Percentiles rank a stretch among this genome's conserved stretches.
Evolutionary conservation across 2,797 vertebrate genomes (phyloP).

Genomic region (Hoplostethus atlanticus): DNA sequence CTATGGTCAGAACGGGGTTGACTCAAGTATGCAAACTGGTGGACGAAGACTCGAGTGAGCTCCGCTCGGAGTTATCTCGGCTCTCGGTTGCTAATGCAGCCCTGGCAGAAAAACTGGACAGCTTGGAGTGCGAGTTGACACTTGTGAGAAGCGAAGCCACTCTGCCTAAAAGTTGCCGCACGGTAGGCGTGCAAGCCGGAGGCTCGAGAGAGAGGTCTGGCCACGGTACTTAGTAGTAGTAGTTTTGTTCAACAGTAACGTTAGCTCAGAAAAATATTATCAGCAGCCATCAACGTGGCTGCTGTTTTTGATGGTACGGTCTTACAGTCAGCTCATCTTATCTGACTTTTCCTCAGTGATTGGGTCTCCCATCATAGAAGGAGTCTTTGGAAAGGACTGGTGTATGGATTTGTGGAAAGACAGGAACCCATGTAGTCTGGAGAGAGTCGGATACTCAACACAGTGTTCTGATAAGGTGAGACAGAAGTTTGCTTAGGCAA

Average conservation of each 20-base stretch:
- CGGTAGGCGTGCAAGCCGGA: conserved; percentile 70
- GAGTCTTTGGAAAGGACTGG: conserved; percentile 83
- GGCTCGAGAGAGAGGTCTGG: conserved; percentile 32
- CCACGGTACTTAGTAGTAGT: conserved; percentile 29
- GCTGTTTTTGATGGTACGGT: conserved; percentile 2
- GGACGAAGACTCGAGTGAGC: conserved; percentile 76
- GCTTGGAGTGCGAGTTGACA: conserved; percentile 70
- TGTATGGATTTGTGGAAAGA: conserved; percentile 81
- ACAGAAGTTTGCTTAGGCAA: background rate
- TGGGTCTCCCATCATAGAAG: conserved; percentile 71
- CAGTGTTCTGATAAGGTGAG: conserved; percentile 62
- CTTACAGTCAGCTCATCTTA: background rate
- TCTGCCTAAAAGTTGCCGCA: conserved; percentile 59
- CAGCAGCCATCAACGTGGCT: background rate
- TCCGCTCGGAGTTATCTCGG: conserved; percentile 71
- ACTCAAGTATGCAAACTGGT: conserved; percentile 77
- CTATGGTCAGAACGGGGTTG: conserved; percentile 73
- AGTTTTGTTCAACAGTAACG: background rate
- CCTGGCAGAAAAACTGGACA: conserved; percentile 68
- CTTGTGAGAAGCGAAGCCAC: conserved; percentile 42
- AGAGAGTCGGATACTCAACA: conserved; percentile 33
- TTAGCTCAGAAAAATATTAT: background rate
- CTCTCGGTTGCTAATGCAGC: conserved; percentile 68
- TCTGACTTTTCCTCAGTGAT: conserved; percentile 39
- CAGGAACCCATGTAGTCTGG: conserved; percentile 51